Percentiles rank a stretch among this genome's conserved stretches.
These are phyloP conservation scores for Helogale parvula DNA, from an alignment of 2,113 vertebrate species.

Conservation along the genomic window DNA sequence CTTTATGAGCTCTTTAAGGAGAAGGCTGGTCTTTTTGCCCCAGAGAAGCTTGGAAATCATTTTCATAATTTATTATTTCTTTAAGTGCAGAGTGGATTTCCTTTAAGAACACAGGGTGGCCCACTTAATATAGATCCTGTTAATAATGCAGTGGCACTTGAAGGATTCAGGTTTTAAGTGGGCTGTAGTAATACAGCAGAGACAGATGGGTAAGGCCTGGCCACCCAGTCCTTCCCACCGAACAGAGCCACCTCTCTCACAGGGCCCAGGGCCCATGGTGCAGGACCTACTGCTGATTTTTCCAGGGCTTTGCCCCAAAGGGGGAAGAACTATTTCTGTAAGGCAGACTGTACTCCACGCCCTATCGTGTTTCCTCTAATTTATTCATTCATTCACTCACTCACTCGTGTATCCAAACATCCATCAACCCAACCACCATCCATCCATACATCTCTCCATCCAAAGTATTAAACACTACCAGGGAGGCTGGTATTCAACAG, in stretches of 20 bases:
- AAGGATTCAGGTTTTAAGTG: slow-evolving; percentile 28
- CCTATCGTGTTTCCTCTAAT: neutral
- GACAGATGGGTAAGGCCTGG: neutral
- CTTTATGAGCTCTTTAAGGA: slow-evolving; percentile 24
- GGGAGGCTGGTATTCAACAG: neutral
- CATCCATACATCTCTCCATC: too few species aligned
- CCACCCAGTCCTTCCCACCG: neutral
- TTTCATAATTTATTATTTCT: slow-evolving; percentile 66
- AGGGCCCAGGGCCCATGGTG: fast-evolving
- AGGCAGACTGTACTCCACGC: neutral
- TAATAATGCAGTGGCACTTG: slow-evolving; percentile 44
- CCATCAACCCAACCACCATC: too few species aligned
- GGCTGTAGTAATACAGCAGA: neutral
- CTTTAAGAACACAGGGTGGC: slow-evolving; percentile 16
- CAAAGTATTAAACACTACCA: neutral
- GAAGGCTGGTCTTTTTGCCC: slow-evolving; percentile 53
- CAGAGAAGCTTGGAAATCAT: slow-evolving; percentile 16
- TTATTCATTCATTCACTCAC: neutral
- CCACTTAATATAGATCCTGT: slow-evolving; percentile 35
- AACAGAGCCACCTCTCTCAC: neutral
- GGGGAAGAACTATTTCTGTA: neutral
- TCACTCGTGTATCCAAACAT: neutral
- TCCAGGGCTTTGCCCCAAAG: neutral
- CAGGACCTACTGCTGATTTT: neutral
- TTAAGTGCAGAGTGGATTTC: slow-evolving; percentile 38